A percentile compares a stretch with the other conserved stretches of the same genome.
phyloP scores from a whole-genome alignment of 1,140 invertebrate genomes.

The Calycopis cecrops region DNA sequence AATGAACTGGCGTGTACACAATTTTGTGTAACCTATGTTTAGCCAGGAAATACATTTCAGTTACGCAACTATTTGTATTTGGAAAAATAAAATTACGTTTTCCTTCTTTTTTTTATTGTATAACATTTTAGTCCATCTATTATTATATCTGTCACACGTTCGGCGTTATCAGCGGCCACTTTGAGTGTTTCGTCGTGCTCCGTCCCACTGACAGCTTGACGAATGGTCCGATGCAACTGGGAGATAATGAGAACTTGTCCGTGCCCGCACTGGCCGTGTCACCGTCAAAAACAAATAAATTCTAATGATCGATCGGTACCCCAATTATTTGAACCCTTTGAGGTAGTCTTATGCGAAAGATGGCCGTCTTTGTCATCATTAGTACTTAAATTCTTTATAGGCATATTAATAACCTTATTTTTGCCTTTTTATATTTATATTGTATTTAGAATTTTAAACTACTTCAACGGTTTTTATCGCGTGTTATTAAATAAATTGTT shows the following conservation, averaged over 20 bases:
- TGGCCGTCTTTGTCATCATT: constrained; percentile 5
- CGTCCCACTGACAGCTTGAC: constrained; percentile 67
- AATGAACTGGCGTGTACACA: too few species aligned
- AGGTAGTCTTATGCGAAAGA: constrained; percentile 40
- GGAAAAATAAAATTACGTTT: too few species aligned
- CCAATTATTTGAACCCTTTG: constrained; percentile 57
- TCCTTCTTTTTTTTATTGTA: too few species aligned
- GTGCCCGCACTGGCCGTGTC: constrained; percentile 58
- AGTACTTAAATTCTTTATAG: too few species aligned
- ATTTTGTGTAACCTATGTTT: too few species aligned
- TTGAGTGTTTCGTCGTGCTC: constrained; percentile 63
- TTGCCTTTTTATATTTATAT: too few species aligned
- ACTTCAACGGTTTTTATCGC: too few species aligned
- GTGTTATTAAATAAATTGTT: too few species aligned
- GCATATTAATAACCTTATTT: too few species aligned
- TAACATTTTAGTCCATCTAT: constrained; percentile 6
- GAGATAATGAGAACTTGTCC: constrained; percentile 55
- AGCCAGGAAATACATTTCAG: too few species aligned
- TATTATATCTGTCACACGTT: background rate
- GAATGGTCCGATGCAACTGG: constrained; percentile 62
- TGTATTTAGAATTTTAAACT: too few species aligned
- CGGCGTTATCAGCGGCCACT: constrained; percentile 65
- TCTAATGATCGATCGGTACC: constrained; percentile 68
- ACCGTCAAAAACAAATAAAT: constrained; percentile 71
- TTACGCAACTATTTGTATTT: too few species aligned